Percentiles rank a stretch among this genome's conserved stretches.
phyloP scores from a whole-genome alignment of 2,888 invertebrate species.

The Ypsolopha scabrella region DNA sequence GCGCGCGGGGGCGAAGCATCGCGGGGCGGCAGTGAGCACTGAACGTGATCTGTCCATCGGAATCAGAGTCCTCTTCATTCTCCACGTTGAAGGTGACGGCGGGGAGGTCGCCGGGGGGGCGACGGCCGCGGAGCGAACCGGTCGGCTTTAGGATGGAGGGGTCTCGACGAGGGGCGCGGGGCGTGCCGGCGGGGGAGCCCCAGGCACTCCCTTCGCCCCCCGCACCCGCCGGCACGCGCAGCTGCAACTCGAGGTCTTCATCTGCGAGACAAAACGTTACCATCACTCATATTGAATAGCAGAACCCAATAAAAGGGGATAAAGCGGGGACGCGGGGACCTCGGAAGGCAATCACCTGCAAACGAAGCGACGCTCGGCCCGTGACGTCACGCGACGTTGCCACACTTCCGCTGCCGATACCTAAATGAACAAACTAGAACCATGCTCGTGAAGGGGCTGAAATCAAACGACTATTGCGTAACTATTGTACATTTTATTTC shows the following conservation, averaged over 20 bases:
- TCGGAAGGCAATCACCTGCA: neutral
- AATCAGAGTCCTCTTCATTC: slow-evolving; percentile 50
- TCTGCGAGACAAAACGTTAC: slow-evolving; percentile 18
- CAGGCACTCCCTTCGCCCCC: slow-evolving; percentile 20
- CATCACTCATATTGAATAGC: neutral
- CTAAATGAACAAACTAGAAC: neutral
- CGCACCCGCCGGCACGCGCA: slow-evolving; percentile 22
- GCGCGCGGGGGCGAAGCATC: slow-evolving; percentile 13
- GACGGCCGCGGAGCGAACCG: slow-evolving; percentile 28
- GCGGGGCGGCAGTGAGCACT: slow-evolving; percentile 19
- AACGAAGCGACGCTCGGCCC: neutral
- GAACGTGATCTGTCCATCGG: slow-evolving; percentile 59
- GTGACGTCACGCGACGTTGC: neutral
- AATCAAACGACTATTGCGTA: slow-evolving; percentile 33
- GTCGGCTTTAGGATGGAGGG: slow-evolving; percentile 18
- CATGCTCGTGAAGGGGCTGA: slow-evolving; percentile 17
- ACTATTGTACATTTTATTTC: slow-evolving; percentile 8
- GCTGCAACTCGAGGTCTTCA: slow-evolving; percentile 45
- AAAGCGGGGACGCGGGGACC: neutral
- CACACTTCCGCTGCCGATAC: neutral
- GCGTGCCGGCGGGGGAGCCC: slow-evolving; percentile 27
- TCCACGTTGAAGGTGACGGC: slow-evolving; percentile 63
- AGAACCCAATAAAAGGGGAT: no score
- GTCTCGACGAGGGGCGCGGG: slow-evolving; percentile 35
- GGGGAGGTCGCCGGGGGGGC: slow-evolving; percentile 33